Base-by-base conservation (phyloP, 2,797 vertebrate species). In the Anguilla marmorata region DNA sequence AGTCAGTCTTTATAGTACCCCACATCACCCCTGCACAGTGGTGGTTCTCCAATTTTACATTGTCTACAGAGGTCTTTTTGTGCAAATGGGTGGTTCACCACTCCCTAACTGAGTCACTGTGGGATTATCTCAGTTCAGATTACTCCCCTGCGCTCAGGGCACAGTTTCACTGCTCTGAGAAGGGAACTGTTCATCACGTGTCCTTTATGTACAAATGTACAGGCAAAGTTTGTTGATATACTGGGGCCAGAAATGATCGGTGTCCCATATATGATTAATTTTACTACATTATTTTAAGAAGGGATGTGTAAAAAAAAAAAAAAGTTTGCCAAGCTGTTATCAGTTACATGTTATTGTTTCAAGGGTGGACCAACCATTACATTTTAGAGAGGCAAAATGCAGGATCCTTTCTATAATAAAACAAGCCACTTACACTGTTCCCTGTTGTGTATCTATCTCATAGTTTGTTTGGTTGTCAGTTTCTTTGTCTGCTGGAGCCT, bases 191-290 rank as follows among this genome's bases (percentile, higher is more conserved):
- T 60, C n/a, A 24, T 72, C 74, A 84, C 54, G n/a, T 86, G 82
- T 86, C 85, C 87, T 84, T 80, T 84, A 41, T 95, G 94, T 94
- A 94, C 91, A 95, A 91, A 94, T 94, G 93, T 94, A 94, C 92
- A 94, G 94, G 91, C 91, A 85, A 45, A 82, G 83, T 85, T 88
- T 88, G 54, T 84, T 88, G 33, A 85, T 72, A 50, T 88, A 21
- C 66, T 72, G 83, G 52, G 9, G 12, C 27, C 52, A 58, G 27
- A 84, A 84, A 84, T 33, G 6, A 48, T 48, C 16, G 45, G 41
- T 21, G 79, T 24, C 45, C 45, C 79, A 41, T 79, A 45, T 79
- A 48, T 82, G 14, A 14, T 37, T 21, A 37, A 82, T 48, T 82
- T 24, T 82, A 82, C 21, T 82, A 7, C 41, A 82, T 82, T 48